Evolutionary conservation across 2,797 vertebrate genomes (phyloP).

Genomic region (Pelodytes ibericus): DNA sequence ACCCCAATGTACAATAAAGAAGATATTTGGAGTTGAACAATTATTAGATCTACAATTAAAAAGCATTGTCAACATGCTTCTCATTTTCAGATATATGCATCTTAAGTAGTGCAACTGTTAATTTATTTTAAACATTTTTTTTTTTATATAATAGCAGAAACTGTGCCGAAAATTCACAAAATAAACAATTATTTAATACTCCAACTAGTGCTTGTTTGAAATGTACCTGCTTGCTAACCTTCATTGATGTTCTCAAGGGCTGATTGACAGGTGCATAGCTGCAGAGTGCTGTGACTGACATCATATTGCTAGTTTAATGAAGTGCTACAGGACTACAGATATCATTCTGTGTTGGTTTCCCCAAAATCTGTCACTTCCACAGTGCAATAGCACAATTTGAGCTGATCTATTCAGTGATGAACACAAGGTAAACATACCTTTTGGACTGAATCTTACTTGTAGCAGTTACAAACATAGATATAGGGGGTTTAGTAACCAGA

Average conservation of each 20-base stretch:
- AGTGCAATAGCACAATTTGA: neutral
- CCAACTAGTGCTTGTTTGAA: neutral
- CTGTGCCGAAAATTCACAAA: neutral
- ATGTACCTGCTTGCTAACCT: neutral
- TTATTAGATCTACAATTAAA: too few species aligned
- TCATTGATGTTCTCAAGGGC: neutral
- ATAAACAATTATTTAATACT: neutral
- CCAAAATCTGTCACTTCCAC: neutral
- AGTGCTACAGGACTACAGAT: neutral
- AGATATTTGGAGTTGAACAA: too few species aligned
- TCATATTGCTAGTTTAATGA: constrained; percentile 4
- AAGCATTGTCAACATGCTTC: too few species aligned
- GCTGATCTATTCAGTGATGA: neutral
- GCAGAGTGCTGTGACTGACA: neutral
- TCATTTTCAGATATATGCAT: neutral
- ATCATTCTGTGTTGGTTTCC: neutral
- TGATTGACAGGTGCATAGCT: neutral
- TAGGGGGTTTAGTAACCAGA: neutral
- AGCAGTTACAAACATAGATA: neutral
- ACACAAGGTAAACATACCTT: neutral
- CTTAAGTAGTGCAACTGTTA: too few species aligned
- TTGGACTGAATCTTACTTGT: neutral
- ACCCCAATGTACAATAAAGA: too few species aligned
- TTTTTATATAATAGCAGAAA: neutral
- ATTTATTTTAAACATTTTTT: too few species aligned